These are phyloP conservation scores for Trachurus trachurus DNA, from an alignment of 2,797 vertebrate species.

Conservation along the genomic window DNA sequence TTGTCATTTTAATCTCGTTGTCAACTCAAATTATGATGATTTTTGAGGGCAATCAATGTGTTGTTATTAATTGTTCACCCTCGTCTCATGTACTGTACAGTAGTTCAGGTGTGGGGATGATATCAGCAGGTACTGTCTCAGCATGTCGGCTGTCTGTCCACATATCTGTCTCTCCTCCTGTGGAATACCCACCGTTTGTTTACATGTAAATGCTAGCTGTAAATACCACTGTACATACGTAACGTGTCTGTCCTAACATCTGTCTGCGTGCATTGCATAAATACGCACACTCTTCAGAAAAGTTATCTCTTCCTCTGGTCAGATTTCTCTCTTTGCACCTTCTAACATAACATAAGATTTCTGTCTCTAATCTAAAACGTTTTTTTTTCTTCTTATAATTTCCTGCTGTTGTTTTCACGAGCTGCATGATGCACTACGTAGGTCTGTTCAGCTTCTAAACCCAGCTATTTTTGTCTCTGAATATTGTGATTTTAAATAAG, in stretches of 20 bases:
- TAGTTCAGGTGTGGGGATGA: conserved; percentile 43
- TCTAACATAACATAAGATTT: conserved; percentile 52
- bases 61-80: conserved; percentile 28
- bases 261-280: conserved; percentile 57
- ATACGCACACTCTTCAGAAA: conserved; percentile 60
- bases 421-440: conserved; percentile 77
- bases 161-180: conserved; percentile 48
- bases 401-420: conserved; percentile 56
- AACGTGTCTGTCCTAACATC: conserved; percentile 39
- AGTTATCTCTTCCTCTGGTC: conserved; percentile 53
- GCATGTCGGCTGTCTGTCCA: conserved; percentile 59
- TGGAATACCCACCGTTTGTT: conserved; percentile 71
- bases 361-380: conserved; percentile 8
- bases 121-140: conserved; percentile 53
- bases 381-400: conserved; percentile 15
- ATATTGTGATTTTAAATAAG: conserved; percentile 63
- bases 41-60: conserved; percentile 30
- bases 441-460: conserved; percentile 64
- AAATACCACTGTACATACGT: conserved; percentile 76
- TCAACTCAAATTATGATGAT: conserved; percentile 15
- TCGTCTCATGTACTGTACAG: conserved; percentile 49
- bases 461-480: conserved; percentile 62
- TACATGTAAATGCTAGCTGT: conserved; percentile 80
- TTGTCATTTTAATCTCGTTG: conserved; percentile 5
- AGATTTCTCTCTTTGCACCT: conserved; percentile 66